Base-by-base conservation (phyloP, 2,113 vertebrate genomes). In the Falcunculus frontatus region DNA sequence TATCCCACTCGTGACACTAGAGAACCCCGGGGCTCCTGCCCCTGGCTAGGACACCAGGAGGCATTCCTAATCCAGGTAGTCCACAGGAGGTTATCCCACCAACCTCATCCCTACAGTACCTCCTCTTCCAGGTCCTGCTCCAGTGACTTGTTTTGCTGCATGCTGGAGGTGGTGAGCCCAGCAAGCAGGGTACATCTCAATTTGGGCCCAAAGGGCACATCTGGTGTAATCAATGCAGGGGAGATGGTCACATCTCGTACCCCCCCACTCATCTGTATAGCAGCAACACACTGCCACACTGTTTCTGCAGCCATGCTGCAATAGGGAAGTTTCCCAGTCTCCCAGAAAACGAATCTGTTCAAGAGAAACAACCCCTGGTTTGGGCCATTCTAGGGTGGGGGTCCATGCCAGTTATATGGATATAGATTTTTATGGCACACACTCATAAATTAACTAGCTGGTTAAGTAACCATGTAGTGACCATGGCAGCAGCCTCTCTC, bases 101-200 rank as follows among this genome's bases (percentile, higher is more conserved):
- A 80, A 35, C 49, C 53, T 63, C 44, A 72, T 7, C 63, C 75
- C 62, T n/a, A 11, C 20, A 44, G 29, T 1, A 50, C 49, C 21
- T 35, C 23, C n/a, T 44, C 27, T 33, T 47, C 41, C 49, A 62
- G n/a, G 37, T 5, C 18, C 64, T 68, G 47, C 37, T 47, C 37
- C 50, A 35, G 23, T 8, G 30, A 29, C 25, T 26, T 1, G 0
- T 23, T 41, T 18, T 18, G 15, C 32, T 4, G 2, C 20, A 1
- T 13, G 39, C 25, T 44, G 29, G 59, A 32, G 65, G 30, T 14
- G 18, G 19, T 16, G 25, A 84, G 53, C 27, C 76, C 81, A 69
- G 37, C 0, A 0, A 70, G 47, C 53, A 50, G n/a, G 30, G 22
- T 1, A 14, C 27, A 13, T 6, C 62, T 59, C 1, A 0, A 15